A percentile compares a stretch with the other conserved stretches of the same genome.
Evolutionary conservation across 2,797 vertebrate species (phyloP).

Genomic region (Petrocephalus schoutedeni): DNA sequence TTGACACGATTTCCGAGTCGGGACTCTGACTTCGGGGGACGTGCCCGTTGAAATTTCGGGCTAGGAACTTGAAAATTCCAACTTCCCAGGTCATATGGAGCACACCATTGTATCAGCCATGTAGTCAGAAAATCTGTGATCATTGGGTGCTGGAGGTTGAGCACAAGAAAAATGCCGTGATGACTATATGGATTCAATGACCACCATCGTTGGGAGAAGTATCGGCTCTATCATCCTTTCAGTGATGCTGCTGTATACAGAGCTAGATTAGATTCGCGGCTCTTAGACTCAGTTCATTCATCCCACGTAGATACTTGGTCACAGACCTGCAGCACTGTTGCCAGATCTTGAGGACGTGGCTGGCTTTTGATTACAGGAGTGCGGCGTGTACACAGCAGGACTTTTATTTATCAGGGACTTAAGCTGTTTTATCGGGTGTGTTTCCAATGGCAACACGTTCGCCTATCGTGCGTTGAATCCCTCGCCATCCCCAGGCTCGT

Average conservation of each 20-base stretch:
- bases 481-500: background rate
- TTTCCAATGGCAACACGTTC: slow-evolving; percentile 20
- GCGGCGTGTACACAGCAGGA: background rate
- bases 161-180: background rate
- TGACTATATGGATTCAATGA: slow-evolving; percentile 22
- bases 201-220: slow-evolving; percentile 29
- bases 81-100: background rate
- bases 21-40: background rate
- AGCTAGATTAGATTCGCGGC: background rate
- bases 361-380: background rate
- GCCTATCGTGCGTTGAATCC: background rate
- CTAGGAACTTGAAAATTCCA: background rate
- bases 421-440: background rate
- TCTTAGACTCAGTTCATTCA: background rate
- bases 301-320: slow-evolving; percentile 8
- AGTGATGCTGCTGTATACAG: background rate
- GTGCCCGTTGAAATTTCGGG: background rate
- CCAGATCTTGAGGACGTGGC: background rate
- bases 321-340: background rate
- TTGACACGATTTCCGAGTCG: background rate
- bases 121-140: background rate
- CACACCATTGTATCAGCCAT: background rate
- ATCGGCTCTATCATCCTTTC: slow-evolving; percentile 28
- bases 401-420: slow-evolving; percentile 3
- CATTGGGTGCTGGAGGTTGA: background rate